phyloP scores from a whole-genome alignment of 2,113 vertebrate genomes.

The Lycocorax pyrrhopterus region DNA sequence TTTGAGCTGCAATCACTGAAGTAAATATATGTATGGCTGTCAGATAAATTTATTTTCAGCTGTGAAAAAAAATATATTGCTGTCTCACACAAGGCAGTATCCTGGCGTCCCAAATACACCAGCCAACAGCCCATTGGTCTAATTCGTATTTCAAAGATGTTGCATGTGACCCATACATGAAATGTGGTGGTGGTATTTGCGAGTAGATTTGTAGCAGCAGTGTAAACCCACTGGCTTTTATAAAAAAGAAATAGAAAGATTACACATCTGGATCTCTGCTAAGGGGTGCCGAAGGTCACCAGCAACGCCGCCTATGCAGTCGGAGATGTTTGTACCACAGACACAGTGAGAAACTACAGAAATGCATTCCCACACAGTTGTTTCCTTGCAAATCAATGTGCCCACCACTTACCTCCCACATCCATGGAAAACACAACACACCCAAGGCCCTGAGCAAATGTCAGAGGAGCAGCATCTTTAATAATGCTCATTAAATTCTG shows the following conservation, averaged over 20 bases:
- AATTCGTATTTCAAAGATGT: not conserved
- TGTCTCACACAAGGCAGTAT: not conserved
- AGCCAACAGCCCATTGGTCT: not conserved
- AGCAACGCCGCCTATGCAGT: not conserved
- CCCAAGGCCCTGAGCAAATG: not conserved
- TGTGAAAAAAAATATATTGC: not conserved
- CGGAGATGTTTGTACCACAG: not conserved
- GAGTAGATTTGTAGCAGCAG: not conserved
- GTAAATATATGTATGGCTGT: conserved; percentile 29
- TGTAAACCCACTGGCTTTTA: not conserved
- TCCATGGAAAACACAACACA: not conserved
- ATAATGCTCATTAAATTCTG: not conserved
- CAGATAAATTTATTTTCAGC: conserved; percentile 33
- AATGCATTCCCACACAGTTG: not conserved
- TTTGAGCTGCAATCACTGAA: conserved; percentile 25
- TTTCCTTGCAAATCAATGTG: not conserved
- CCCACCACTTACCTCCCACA: not conserved
- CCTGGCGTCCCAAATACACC: not conserved
- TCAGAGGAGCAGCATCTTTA: not conserved
- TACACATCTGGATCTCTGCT: not conserved
- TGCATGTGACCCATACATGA: not conserved
- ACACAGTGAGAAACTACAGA: not conserved
- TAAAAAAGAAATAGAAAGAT: not conserved
- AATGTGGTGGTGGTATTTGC: not conserved
- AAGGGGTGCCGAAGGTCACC: not conserved